Evolutionary conservation across 2,888 invertebrate species (phyloP), one percentile per base, ranked within the genome.

Genomic region (Cheilosia variabilis): DNA sequence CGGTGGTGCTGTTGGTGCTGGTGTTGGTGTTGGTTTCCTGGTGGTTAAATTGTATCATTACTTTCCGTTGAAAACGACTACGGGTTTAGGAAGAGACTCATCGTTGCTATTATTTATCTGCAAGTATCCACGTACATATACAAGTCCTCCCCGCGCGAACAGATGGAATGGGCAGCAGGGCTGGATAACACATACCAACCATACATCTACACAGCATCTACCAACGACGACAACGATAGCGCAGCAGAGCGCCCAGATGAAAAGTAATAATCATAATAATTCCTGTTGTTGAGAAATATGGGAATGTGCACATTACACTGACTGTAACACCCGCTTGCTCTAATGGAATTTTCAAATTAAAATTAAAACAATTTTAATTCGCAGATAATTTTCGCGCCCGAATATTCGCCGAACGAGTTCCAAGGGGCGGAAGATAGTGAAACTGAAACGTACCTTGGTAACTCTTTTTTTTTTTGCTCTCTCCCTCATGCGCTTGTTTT

Each of bases 341-440:
- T 72, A 79, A 79, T 79, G 65, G 72, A 72, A 79, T 79, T 72
- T 72, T 66, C 79, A 72, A 79, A 79, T 79, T 79, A 79, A 72
- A 79, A 79, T 79, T 79, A 79, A 72, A 79, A 79, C 79, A 79
- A 79, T 79, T 79, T 79, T 79, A 79, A 79, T 79, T 79, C 72
- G 65, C 60, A 66, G 79, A 79, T 79, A 72, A 79, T 79, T 71
- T 72, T 79, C 43, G 72, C 79, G 65, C 55, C 72, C 57, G 66
- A 71, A 79, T 65, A 66, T 78, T 50, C 24, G 41, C 63, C 58
- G 24, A 52, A 75, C 57, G 43, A 53, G 58, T 55, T 60, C 55
- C 37, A 27, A 24, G 34, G 34, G 58, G 58, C 65, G 13, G 24
- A 71, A 55, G 63, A 71, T 78, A 58, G 63, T 63, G 47, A 71